A percentile compares a stretch with the other conserved stretches of the same genome.
Evolutionary conservation across 2,888 invertebrate genomes (phyloP).

Genomic region (Hemistola chrysoprasaria): DNA sequence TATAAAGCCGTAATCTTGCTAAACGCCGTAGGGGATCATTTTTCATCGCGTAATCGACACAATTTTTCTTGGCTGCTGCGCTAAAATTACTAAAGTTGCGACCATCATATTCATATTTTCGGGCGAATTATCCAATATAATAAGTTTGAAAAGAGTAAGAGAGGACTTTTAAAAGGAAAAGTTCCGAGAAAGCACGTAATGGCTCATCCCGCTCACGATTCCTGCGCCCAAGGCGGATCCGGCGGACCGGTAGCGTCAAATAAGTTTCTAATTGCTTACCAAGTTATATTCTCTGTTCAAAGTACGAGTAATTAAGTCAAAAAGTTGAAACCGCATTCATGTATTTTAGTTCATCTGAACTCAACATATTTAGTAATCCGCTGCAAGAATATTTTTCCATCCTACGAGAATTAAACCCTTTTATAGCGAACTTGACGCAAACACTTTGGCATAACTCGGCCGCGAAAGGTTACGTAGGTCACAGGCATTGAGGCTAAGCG

Average conservation of each 20-base stretch:
- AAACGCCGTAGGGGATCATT: constrained; percentile 61
- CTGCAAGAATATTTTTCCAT: background rate
- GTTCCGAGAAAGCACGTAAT: constrained; percentile 78
- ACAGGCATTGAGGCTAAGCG: constrained; percentile 58
- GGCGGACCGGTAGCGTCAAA: constrained; percentile 79
- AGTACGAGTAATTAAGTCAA: constrained; percentile 79
- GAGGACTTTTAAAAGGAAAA: constrained; percentile 81
- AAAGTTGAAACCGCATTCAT: constrained; percentile 70
- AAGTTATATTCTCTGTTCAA: constrained; percentile 77
- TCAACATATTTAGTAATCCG: constrained; percentile 23
- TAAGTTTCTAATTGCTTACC: constrained; percentile 82
- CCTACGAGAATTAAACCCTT: constrained; percentile 37
- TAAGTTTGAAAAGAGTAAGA: constrained; percentile 79
- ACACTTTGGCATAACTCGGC: constrained; percentile 53
- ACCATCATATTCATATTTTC: constrained; percentile 77
- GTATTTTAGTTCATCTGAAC: constrained; percentile 53
- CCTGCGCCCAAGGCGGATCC: constrained; percentile 73
- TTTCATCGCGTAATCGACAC: constrained; percentile 63
- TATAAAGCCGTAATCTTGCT: constrained; percentile 29
- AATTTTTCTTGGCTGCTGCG: constrained; percentile 56
- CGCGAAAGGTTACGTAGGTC: constrained; percentile 54
- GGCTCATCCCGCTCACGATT: constrained; percentile 79
- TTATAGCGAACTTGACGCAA: constrained; percentile 1
- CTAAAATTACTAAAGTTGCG: constrained; percentile 74
- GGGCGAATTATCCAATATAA: constrained; percentile 77